Conservation (phyloP, 2,888 invertebrate genomes). For the Cheilosia vulpina region DNA sequence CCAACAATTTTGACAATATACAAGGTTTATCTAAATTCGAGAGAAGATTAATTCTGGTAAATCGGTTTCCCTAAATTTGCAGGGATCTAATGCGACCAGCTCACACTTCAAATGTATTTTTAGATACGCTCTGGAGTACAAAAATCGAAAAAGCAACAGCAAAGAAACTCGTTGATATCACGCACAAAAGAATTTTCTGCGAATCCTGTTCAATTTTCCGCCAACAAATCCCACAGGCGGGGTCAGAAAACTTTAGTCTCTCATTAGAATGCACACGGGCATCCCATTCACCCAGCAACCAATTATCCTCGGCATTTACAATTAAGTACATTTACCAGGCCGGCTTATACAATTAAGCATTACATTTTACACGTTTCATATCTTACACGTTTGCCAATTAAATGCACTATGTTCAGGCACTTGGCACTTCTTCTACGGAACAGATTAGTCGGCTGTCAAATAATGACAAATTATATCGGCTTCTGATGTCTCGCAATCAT, state of each 20-base stretch:
- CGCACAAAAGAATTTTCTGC: background rate
- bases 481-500: conserved; percentile 13
- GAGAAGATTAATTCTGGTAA: no score
- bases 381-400: conserved; percentile 33
- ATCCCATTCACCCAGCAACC: background rate
- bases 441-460: conserved; percentile 7
- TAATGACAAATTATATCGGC: conserved; percentile 20
- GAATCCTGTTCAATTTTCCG: conserved; percentile 14
- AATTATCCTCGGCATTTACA: conserved; percentile 12
- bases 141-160: background rate
- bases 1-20: no score
- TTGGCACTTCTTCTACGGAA: background rate
- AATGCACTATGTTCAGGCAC: conserved; percentile 15
- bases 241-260: conserved; percentile 15
- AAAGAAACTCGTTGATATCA: background rate
- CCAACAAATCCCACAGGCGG: conserved; percentile 4
- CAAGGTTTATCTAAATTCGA: no score
- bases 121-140: no score
- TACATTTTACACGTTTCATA: conserved; percentile 22
- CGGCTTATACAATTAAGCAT: conserved; percentile 18
- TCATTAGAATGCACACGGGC: conserved; percentile 14
- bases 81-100: no score
- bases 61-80: no score
- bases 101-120: no score
- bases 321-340: conserved; percentile 26